Evolutionary conservation across 2,113 vertebrate genomes (phyloP).

Genomic region (Gambusia affinis): DNA sequence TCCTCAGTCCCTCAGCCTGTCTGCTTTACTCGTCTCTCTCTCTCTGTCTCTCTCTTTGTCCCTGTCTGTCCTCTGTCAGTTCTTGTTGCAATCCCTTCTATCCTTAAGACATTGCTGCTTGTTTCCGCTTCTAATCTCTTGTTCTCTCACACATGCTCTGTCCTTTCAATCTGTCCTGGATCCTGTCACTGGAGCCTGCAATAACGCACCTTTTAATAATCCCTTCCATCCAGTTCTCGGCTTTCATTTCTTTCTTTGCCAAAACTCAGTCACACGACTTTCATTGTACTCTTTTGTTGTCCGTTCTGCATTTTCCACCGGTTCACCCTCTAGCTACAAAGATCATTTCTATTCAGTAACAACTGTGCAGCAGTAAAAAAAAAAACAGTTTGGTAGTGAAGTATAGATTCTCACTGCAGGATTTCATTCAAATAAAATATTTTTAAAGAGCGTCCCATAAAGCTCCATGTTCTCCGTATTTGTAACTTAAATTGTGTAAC

Average conservation of each 20-base stretch:
- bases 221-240: not conserved
- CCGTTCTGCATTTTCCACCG: not conserved
- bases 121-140: not conserved
- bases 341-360: not conserved
- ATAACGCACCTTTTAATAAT: slow-evolving; percentile 3
- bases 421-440: not conserved
- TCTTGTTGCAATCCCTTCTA: slow-evolving; percentile 14
- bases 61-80: slow-evolving; percentile 10
- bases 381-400: not conserved
- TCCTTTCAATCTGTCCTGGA: not conserved
- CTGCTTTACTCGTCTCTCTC: not conserved
- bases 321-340: not conserved
- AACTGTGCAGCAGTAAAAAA: not conserved
- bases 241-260: not conserved
- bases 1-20: slow-evolving; percentile 1
- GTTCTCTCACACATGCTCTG: not conserved
- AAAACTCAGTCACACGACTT: slow-evolving; percentile 6
- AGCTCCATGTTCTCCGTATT: not conserved
- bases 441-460: not conserved
- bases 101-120: not conserved
- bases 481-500: not conserved
- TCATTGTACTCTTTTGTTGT: not conserved
- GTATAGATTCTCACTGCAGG: not conserved
- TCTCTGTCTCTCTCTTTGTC: not conserved
- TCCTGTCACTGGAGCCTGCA: not conserved